These are phyloP conservation scores for Microctonus hyperodae DNA, from an alignment of 2,888 invertebrate genomes.

Conservation along the genomic window DNA sequence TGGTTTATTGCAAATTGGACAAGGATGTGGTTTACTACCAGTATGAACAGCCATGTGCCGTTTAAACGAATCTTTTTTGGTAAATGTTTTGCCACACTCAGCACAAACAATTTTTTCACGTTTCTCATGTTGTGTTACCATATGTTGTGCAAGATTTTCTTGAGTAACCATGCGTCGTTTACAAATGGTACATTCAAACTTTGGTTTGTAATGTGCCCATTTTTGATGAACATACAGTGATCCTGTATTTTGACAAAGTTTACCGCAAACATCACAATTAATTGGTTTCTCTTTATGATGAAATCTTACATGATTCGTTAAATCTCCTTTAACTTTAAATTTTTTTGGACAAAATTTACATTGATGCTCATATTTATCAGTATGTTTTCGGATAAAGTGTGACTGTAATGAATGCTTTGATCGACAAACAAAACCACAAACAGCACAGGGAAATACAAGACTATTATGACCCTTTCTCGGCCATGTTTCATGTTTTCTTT, in stretches of 20 bases:
- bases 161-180: conserved; percentile 61
- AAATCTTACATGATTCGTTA: conserved; percentile 60
- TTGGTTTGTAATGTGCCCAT: conserved; percentile 61
- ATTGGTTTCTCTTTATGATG: conserved; percentile 61
- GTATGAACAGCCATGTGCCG: conserved; percentile 61
- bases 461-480: conserved; percentile 47
- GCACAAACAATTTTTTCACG: conserved; percentile 60
- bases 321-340: conserved; percentile 60
- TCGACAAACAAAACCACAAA: conserved; percentile 58
- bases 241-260: conserved; percentile 57
- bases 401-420: conserved; percentile 61
- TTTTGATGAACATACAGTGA: conserved; percentile 61
- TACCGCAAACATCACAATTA: conserved; percentile 59
- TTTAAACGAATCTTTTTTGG: conserved; percentile 60
- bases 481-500: conserved; percentile 58
- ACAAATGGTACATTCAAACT: conserved; percentile 60
- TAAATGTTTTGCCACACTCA: conserved; percentile 59
- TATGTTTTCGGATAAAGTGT: conserved; percentile 60
- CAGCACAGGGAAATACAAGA: conserved; percentile 53
- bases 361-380: conserved; percentile 58
- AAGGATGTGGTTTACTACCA: conserved; percentile 57
- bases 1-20: conserved; percentile 58
- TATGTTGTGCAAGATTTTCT: conserved; percentile 58
- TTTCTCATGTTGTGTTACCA: conserved; percentile 59
- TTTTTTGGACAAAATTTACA: conserved; percentile 57